phyloP scores from a whole-genome alignment of 1,140 invertebrate species.

The Achatina immaculata region DNA sequence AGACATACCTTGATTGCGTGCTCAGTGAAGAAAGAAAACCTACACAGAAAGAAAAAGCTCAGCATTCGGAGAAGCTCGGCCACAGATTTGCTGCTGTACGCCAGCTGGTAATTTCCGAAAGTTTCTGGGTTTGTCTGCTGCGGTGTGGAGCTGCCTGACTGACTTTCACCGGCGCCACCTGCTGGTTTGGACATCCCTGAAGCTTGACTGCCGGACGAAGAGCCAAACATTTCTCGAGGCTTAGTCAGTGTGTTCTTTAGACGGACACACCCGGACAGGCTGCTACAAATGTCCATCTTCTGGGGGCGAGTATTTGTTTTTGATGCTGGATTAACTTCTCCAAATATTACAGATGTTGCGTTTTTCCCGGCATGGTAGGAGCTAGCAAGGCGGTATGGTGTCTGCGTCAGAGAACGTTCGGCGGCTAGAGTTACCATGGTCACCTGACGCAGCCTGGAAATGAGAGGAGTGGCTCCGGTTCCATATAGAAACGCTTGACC shows the following conservation, averaged over 20 bases:
- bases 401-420: too few species aligned
- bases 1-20: conserved; percentile 90
- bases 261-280: neutral
- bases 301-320: too few species aligned
- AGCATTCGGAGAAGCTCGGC: conserved; percentile 91
- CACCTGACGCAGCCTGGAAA: too few species aligned
- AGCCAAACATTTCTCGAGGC: neutral
- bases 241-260: neutral
- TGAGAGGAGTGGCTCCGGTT: too few species aligned
- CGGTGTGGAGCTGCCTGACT: neutral
- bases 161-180: neutral
- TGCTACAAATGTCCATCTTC: neutral
- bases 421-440: too few species aligned
- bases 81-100: conserved; percentile 87
- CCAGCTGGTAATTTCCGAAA: conserved; percentile 76
- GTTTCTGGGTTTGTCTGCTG: conserved; percentile 72
- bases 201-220: neutral
- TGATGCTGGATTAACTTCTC: too few species aligned
- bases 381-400: too few species aligned
- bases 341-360: too few species aligned
- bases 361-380: too few species aligned
- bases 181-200: neutral
- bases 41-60: conserved; percentile 92
- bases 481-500: too few species aligned
- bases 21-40: conserved; percentile 88